A percentile compares a stretch with the other conserved stretches of the same genome.
Conservation (phyloP, 2,113 vertebrate genomes). For the Candoia aspera region DNA sequence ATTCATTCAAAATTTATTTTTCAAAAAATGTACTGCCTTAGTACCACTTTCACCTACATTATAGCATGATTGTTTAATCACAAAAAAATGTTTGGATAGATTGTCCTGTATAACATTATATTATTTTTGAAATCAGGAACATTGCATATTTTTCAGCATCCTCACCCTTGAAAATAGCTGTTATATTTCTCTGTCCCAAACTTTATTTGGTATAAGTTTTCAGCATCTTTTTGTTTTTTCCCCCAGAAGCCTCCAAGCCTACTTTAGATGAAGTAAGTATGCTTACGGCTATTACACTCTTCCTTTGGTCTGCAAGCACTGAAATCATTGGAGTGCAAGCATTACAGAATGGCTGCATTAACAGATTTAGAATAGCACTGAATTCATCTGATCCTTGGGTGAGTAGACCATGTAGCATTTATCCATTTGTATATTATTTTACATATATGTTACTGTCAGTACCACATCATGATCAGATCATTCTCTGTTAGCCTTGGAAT, state of each 20-base stretch:
- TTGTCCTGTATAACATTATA: background rate
- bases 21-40: constrained; percentile 1
- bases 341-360: constrained; percentile 92
- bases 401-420: constrained; percentile 48
- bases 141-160: background rate
- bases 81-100: constrained; percentile 16
- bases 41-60: constrained; percentile 16
- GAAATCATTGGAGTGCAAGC: constrained; percentile 92
- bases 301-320: constrained; percentile 88
- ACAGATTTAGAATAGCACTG: constrained; percentile 87
- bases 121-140: constrained; percentile 9
- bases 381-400: constrained; percentile 94
- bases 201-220: constrained; percentile 38
- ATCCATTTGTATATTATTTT: background rate
- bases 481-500: background rate
- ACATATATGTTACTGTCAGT: background rate
- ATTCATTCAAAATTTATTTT: background rate
- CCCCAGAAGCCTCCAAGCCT: constrained; percentile 82
- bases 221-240: constrained; percentile 40
- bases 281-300: constrained; percentile 91
- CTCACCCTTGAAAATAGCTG: background rate
- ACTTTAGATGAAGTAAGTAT: constrained; percentile 90
- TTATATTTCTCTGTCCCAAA: constrained; percentile 33
- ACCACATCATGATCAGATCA: background rate
- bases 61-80: background rate